Base-by-base conservation (phyloP, 2,797 vertebrate genomes). In the Picus viridis region DNA sequence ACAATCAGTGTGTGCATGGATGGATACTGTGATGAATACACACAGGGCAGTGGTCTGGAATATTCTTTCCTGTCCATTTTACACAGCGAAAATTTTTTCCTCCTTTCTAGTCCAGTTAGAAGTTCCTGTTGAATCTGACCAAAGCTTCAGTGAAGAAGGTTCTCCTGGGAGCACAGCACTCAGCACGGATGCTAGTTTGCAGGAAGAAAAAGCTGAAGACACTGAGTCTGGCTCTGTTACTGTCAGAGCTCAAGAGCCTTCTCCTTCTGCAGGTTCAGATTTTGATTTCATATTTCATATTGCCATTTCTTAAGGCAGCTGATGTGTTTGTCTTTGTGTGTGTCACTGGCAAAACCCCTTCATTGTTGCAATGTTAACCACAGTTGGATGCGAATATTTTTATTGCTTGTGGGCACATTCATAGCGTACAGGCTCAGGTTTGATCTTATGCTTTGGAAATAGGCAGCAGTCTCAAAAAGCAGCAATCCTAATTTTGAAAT, bases 201-300 rank as follows among this genome's bases (percentile, higher is more conserved):
- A 97, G 90, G 97, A 97, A 93, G 95, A 96, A 86, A 97, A 97
- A 91, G 57, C 71, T 87, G 96, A 97, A 88, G 97, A 97, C 20
- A 23, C 85, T 0, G 94, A 96, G 32, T 76, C 90, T 10, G 86
- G 83, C 16, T 91, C 96, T 88, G 68, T 74, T 53, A 65, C 96
- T 95, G 83, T 89, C 73, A 92, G 96, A 61, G 91, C 89, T 81
- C 95, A 96, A 89, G 97, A 97, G 75, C 88, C 94, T 89, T 90
- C 98, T 34, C 39, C 97, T 93, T 90, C 95, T 92, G 70, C 97
- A 97, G 98, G 98, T 98, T 94, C 83, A 88, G 24, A 83, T 96
- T 96, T 95, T 91, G 32, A 76, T 76, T 95, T 94, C 57, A 54
- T 72, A 45, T 78, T 90, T 87, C 27, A 41, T 67, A 29, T 47